Evolutionary conservation across 2,888 invertebrate species (phyloP).

Genomic region (Limenitis arthemis): DNA sequence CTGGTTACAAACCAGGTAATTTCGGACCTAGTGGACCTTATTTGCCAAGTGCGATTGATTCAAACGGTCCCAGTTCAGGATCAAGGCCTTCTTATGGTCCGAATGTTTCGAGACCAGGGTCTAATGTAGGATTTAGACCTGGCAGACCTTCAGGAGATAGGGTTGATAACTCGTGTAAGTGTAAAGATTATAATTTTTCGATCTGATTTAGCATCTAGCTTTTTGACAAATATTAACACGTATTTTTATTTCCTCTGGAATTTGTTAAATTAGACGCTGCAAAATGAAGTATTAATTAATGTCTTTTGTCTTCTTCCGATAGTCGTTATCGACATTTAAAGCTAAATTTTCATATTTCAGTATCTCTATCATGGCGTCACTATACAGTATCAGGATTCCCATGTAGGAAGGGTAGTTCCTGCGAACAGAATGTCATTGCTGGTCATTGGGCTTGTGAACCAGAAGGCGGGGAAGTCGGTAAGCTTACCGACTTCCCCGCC

Average conservation of each 20-base stretch:
- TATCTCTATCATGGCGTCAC: constrained; percentile 76
- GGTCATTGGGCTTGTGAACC: constrained; percentile 91
- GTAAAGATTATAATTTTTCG: not conserved
- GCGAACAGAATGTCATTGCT: constrained; percentile 80
- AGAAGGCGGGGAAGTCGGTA: constrained; percentile 73
- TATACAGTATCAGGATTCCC: constrained; percentile 88
- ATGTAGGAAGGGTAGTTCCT: constrained; percentile 78
- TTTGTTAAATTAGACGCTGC: too few species aligned
- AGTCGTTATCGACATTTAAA: not conserved
- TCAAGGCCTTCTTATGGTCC: constrained; percentile 18
- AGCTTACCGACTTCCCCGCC: too few species aligned
- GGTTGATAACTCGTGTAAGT: constrained; percentile 25
- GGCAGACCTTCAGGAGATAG: constrained; percentile 32
- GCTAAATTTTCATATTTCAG: constrained; percentile 30
- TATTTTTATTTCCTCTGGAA: too few species aligned
- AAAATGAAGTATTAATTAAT: not conserved
- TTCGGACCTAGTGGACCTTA: constrained; percentile 4
- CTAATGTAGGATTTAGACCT: constrained; percentile 14
- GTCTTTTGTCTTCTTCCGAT: not conserved
- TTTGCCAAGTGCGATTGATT: constrained; percentile 1
- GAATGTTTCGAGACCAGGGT: constrained; percentile 3
- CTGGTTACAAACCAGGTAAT: constrained; percentile 19
- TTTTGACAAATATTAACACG: too few species aligned
- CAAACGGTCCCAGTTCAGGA: constrained; percentile 17
- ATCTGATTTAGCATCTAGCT: not conserved